A percentile compares a stretch with the other conserved stretches of the same genome.
These are phyloP conservation scores for Euphydryas editha DNA, from an alignment of 2,888 invertebrate genomes.

Conservation along the genomic window DNA sequence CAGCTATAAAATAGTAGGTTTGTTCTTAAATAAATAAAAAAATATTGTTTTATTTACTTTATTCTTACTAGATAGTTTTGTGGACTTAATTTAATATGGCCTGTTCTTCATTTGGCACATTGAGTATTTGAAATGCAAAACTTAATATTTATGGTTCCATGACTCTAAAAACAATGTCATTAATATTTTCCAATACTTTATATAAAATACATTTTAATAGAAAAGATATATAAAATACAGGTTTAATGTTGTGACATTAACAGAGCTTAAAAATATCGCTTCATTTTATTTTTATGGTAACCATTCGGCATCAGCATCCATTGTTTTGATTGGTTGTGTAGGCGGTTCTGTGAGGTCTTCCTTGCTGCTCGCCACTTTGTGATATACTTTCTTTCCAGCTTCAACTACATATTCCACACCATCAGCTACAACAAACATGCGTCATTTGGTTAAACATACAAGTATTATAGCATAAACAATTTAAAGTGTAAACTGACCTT, in stretches of 20 bases:
- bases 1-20: too few relatives aligned
- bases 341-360: slow-evolving; percentile 72
- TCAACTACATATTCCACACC: slow-evolving; percentile 88
- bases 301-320: slow-evolving; percentile 83
- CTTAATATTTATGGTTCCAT: background rate
- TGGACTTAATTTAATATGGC: background rate
- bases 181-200: background rate
- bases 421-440: slow-evolving; percentile 64
- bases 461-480: too few relatives aligned
- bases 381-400: slow-evolving; percentile 88
- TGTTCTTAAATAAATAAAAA: background rate
- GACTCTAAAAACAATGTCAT: background rate
- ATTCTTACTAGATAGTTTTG: background rate
- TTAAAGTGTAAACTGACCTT: too few relatives aligned
- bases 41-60: background rate
- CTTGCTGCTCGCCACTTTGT: slow-evolving; percentile 81
- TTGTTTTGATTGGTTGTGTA: slow-evolving; percentile 33
- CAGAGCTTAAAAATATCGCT: too few relatives aligned
- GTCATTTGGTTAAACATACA: too few relatives aligned
- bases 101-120: background rate
- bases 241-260: too few relatives aligned
- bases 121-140: slow-evolving; percentile 7
- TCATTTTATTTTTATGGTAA: slow-evolving; percentile 63
- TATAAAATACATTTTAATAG: background rate
- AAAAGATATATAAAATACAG: too few relatives aligned